These are phyloP conservation scores for Pinna nobilis DNA, from an alignment of 1,140 invertebrate species.

Conservation along the genomic window DNA sequence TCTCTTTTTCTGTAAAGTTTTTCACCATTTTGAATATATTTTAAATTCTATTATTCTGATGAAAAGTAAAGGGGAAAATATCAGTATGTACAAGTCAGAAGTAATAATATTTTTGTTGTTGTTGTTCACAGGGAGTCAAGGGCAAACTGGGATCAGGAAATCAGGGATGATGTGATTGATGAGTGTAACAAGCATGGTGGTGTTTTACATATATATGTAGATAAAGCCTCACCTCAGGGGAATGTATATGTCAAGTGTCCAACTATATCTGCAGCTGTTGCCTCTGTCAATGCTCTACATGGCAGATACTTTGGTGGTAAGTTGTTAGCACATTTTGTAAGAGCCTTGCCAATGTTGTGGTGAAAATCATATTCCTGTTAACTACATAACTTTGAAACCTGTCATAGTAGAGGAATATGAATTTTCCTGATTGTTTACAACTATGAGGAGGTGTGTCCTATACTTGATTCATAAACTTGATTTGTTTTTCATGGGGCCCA, in stretches of 20 bases:
- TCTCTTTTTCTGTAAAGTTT: too few relatives aligned
- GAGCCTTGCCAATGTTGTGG: too few relatives aligned
- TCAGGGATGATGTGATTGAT: conserved; percentile 98
- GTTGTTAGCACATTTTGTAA: too few relatives aligned
- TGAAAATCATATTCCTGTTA: too few relatives aligned
- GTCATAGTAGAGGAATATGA: neutral
- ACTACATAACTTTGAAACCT: too few relatives aligned
- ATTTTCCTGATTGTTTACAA: neutral
- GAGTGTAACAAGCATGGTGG: conserved; percentile 99
- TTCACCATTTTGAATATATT: too few relatives aligned
- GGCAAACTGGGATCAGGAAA: conserved; percentile 91
- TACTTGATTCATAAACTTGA: too few relatives aligned
- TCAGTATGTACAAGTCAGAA: neutral
- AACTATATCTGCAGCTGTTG: conserved; percentile 94
- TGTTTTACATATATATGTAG: conserved; percentile 97
- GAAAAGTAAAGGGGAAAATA: neutral
- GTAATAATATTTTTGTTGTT: neutral
- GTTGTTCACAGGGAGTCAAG: conserved; percentile 69
- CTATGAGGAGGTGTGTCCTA: too few relatives aligned
- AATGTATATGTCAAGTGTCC: conserved; percentile 99
- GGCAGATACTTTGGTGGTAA: conserved; percentile 96
- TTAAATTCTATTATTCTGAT: too few relatives aligned
- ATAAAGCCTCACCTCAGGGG: conserved; percentile 94
- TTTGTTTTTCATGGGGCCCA: too few relatives aligned
- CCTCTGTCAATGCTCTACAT: conserved; percentile 96